phyloP scores from a whole-genome alignment of 2,113 vertebrate genomes.

The Gadus chalcogrammus region DNA sequence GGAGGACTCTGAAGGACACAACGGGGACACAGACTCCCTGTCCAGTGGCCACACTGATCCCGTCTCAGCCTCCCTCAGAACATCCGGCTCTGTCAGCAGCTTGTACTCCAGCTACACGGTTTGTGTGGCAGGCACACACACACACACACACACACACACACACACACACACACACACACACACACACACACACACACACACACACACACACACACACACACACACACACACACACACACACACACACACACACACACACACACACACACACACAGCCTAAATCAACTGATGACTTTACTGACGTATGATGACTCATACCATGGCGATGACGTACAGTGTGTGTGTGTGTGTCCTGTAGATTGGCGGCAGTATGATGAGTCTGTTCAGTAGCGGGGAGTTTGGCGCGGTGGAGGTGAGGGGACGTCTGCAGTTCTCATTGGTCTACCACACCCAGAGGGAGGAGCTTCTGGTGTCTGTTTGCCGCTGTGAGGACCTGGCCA shows the following conservation, averaged over 20 bases:
- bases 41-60: slow-evolving; percentile 45
- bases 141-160: slow-evolving; percentile 12
- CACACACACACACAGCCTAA: neutral
- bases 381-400: slow-evolving; percentile 85
- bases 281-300: slow-evolving; percentile 12
- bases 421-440: slow-evolving; percentile 82
- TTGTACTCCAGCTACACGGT: slow-evolving; percentile 76
- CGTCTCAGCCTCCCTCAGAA: slow-evolving; percentile 59
- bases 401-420: slow-evolving; percentile 81
- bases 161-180: neutral
- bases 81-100: slow-evolving; percentile 79
- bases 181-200: neutral
- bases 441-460: slow-evolving; percentile 72
- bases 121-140: slow-evolving; percentile 18
- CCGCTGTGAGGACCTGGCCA: slow-evolving; percentile 85
- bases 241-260: neutral
- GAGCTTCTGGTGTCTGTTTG: slow-evolving; percentile 83
- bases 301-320: slow-evolving; percentile 52
- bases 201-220: slow-evolving; percentile 13
- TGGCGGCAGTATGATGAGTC: slow-evolving; percentile 88
- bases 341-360: slow-evolving; percentile 66
- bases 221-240: neutral
- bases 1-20: slow-evolving; percentile 44
- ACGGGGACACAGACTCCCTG: slow-evolving; percentile 63
- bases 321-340: slow-evolving; percentile 47